These are phyloP conservation scores for Andinoacara biseriatus DNA, from an alignment of 2,113 vertebrate genomes.

Conservation along the genomic window DNA sequence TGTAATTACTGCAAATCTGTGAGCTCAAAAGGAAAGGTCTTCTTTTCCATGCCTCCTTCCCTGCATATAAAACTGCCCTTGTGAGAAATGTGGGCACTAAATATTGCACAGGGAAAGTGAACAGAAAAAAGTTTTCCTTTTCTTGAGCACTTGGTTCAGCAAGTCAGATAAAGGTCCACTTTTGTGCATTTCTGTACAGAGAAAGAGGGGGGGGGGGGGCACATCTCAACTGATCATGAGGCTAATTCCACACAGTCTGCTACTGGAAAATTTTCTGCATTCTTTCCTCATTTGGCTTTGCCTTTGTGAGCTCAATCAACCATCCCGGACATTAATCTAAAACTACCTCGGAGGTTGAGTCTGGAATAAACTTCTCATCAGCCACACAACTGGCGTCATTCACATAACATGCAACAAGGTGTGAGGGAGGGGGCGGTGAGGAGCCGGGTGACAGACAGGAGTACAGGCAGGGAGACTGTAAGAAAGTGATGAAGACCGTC, in stretches of 20 bases:
- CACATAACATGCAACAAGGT: conserved; percentile 61
- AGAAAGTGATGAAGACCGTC: conserved; percentile 65
- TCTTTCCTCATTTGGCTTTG: conserved; percentile 39
- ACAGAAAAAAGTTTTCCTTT: conserved; percentile 51
- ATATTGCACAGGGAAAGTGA: conserved; percentile 50
- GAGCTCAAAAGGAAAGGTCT: conserved; percentile 83
- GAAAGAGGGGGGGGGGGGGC: too few relatives aligned
- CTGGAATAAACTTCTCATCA: conserved; percentile 64
- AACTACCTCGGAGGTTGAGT: conserved; percentile 22
- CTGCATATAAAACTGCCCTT: conserved; percentile 80
- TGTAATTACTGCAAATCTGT: conserved; percentile 86
- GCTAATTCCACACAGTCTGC: conserved; percentile 26
- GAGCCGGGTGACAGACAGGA: conserved; percentile 26
- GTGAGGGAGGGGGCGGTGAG: background rate
- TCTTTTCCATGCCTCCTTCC: conserved; percentile 80
- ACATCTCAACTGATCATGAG: conserved; percentile 27
- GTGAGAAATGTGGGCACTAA: conserved; percentile 75
- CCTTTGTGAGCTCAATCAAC: conserved; percentile 41
- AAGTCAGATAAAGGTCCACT: background rate
- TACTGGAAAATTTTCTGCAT: conserved; percentile 27
- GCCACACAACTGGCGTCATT: conserved; percentile 57
- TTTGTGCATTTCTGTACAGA: background rate
- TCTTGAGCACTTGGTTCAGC: conserved; percentile 48
- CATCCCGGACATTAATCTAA: conserved; percentile 31
- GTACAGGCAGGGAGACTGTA: conserved; percentile 38